Base-by-base conservation (phyloP, 1,140 invertebrate species). In the Caenorhabditis briggsae region DNA sequence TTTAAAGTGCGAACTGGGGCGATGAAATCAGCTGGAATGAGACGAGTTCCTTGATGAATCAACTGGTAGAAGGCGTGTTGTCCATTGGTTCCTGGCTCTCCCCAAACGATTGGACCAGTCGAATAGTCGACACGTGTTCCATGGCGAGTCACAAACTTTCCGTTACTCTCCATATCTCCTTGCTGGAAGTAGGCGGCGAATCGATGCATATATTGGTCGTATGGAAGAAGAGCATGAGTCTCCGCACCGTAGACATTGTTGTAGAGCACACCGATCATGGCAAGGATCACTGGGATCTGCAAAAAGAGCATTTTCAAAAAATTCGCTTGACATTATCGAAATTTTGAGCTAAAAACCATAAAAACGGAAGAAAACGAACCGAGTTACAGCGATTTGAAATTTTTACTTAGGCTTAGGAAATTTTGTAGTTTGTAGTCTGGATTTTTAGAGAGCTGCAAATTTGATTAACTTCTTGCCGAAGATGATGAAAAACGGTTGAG, bases 101-200 rank as follows among this genome's bases (percentile, higher is more conserved):
- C 95, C 98, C 96, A 97, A 55, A 97, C 95, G 89, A 97, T 96
- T 64, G 96, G 96, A 0, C 97, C 97, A 11, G 97, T 98, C 46
- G 93, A 94, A 93, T 97, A 97, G 89, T 95, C 93, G 0, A 96
- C 97, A 20, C 92, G 92, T 56, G 94, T 92, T 0, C 96, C 96
- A 88, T 94, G 94, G 82, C 89, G 82, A n/a, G 78, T 90, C 50
- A 91, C 91, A 88, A 95, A 97, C 94, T 99, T 99, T 90, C 98
- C 98, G 94, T 99, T 99, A 87, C 96, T 98, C 93, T 99, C 98
- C 98, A 99, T 99, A 93, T 99, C 98, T 14, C 97, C 98, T 94
- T 99, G 98, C 94, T 99, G 98, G 93, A 99, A 99, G 93, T 99
- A 99, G 14, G 98, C 97, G 56, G 98, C 96, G 94, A 99, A 99